Conservation (phyloP, 2,888 invertebrate genomes). For the Calephelis perditalis region DNA sequence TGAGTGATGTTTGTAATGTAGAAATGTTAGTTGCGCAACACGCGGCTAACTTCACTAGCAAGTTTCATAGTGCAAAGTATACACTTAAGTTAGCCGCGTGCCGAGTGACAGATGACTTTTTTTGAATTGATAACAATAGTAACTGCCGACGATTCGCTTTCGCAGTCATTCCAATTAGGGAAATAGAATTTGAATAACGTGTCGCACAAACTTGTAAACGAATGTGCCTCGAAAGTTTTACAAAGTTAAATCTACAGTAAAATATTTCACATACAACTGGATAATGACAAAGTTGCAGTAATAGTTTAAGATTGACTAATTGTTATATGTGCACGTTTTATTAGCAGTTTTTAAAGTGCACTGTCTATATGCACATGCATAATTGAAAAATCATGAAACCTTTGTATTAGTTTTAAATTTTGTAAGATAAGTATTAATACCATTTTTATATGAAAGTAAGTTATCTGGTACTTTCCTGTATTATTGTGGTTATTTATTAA, state of each 20-base stretch:
- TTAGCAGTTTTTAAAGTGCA: slow-evolving; percentile 3
- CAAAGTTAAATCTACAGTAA: slow-evolving; percentile 5
- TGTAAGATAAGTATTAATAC: slow-evolving; percentile 15
- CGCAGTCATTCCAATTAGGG: slow-evolving; percentile 62
- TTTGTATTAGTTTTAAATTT: slow-evolving; percentile 13
- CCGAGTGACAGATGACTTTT: slow-evolving; percentile 17
- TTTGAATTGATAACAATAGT: slow-evolving; percentile 5
- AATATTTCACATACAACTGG: slow-evolving; percentile 11
- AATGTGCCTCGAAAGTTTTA: slow-evolving; percentile 18
- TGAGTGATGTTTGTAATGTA: slow-evolving; percentile 54
- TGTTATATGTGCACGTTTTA: slow-evolving; percentile 1
- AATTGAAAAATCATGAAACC: slow-evolving; percentile 1
- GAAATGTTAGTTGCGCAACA: slow-evolving; percentile 30
- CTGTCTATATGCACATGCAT: slow-evolving; percentile 3
- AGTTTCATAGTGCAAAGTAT: slow-evolving; percentile 20
- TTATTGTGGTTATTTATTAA: slow-evolving; percentile 64
- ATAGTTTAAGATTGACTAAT: slow-evolving; percentile 5
- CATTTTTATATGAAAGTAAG: slow-evolving; percentile 14
- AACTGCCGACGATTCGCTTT: slow-evolving; percentile 38
- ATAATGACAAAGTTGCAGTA: slow-evolving; percentile 8
- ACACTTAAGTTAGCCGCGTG: too few relatives aligned
- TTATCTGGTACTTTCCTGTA: slow-evolving; percentile 36
- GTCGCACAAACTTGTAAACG: slow-evolving; percentile 28
- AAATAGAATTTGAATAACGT: slow-evolving; percentile 9
- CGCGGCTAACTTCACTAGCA: too few relatives aligned